Evolutionary conservation across 2,113 vertebrate species (phyloP).

Genomic region (Neotoma lepida): DNA sequence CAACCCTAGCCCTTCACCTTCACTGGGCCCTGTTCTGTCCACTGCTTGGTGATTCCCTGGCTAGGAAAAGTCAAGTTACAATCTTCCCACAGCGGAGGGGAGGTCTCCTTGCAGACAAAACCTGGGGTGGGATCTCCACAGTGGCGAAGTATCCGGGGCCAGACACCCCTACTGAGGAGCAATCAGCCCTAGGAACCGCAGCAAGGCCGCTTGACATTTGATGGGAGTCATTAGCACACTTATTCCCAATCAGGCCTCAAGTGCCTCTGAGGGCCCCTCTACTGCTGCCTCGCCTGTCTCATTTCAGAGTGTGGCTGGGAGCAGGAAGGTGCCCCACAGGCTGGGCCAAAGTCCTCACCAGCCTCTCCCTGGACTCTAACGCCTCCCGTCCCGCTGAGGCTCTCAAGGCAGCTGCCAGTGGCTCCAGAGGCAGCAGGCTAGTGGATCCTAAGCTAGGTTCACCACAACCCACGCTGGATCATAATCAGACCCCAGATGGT

Average conservation of each 20-base stretch:
- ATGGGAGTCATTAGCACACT: slow-evolving; percentile 86
- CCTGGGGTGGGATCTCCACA: accelerated
- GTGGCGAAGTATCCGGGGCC: not conserved
- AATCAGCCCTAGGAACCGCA: slow-evolving; percentile 82
- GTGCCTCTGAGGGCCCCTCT: slow-evolving; percentile 74
- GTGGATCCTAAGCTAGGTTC: not conserved
- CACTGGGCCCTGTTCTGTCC: not conserved
- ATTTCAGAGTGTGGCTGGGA: not conserved
- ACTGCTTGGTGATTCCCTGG: not conserved
- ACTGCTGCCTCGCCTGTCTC: not conserved
- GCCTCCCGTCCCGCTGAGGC: not conserved
- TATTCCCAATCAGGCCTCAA: slow-evolving; percentile 85
- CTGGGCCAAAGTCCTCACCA: not conserved
- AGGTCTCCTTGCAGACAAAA: not conserved
- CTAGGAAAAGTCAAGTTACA: not conserved
- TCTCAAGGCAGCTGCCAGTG: not conserved
- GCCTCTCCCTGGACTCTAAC: not conserved
- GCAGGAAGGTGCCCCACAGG: not conserved
- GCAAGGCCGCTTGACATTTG: slow-evolving; percentile 87
- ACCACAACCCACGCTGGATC: not conserved
- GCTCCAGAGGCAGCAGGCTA: not conserved
- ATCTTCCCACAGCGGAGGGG: not conserved
- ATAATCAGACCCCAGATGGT: not conserved
- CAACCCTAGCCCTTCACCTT: not conserved
- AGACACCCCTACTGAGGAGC: not conserved